Conservation (phyloP, 2,797 vertebrate genomes). For the Hoplostethus atlanticus region DNA sequence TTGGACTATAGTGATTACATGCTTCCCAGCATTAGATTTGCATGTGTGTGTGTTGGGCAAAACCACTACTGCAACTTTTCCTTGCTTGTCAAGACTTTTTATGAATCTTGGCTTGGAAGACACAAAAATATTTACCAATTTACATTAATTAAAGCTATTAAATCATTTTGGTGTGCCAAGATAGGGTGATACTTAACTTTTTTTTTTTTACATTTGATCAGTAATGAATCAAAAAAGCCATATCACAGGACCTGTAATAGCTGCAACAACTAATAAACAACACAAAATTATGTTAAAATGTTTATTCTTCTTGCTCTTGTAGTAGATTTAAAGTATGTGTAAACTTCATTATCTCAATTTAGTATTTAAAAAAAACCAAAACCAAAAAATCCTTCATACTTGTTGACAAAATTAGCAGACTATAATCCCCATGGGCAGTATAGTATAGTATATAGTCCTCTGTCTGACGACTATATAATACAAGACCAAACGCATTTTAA, state of each 20-base stretch:
- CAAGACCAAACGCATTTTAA: slow-evolving; percentile 47
- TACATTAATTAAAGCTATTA: too few relatives aligned
- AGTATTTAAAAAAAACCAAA: slow-evolving; percentile 22
- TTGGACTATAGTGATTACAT: too few relatives aligned
- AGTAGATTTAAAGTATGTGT: slow-evolving; percentile 48
- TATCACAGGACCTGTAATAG: neutral
- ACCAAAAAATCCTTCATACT: slow-evolving; percentile 53
- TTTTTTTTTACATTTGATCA: neutral
- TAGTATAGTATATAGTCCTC: slow-evolving; percentile 12
- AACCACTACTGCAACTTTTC: too few relatives aligned
- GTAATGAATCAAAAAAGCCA: too few relatives aligned
- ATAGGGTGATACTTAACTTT: too few relatives aligned
- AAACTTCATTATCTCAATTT: slow-evolving; percentile 53
- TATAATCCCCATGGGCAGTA: slow-evolving; percentile 30
- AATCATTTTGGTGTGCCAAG: too few relatives aligned
- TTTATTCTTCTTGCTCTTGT: slow-evolving; percentile 76
- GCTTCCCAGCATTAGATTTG: too few relatives aligned
- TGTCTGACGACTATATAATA: slow-evolving; percentile 36
- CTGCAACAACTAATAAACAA: slow-evolving; percentile 33
- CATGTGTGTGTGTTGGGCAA: too few relatives aligned
- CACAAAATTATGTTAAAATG: slow-evolving; percentile 64
- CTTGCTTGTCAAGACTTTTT: too few relatives aligned
- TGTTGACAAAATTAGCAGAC: slow-evolving; percentile 44
- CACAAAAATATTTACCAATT: too few relatives aligned
- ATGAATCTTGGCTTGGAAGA: too few relatives aligned